Evolutionary conservation across 2,113 vertebrate genomes (phyloP).

Genomic region (Sturnus vulgaris): DNA sequence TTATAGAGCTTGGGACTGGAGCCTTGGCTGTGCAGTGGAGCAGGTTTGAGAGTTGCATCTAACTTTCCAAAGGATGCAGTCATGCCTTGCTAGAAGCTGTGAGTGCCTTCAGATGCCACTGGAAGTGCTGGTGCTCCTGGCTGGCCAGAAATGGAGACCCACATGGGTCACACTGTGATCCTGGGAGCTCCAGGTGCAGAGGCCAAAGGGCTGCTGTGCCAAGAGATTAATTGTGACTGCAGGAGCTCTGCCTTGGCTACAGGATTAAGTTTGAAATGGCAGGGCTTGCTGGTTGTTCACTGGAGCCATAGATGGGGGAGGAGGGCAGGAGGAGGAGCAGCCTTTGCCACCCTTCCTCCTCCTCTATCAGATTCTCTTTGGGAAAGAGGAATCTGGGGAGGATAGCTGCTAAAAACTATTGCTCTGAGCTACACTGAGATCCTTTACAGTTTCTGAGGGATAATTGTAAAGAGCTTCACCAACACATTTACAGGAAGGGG

Average conservation of each 20-base stretch:
- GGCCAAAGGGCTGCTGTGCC: neutral
- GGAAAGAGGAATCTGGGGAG: neutral
- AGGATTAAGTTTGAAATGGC: neutral
- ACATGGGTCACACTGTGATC: fast-evolving
- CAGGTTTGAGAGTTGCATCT: neutral
- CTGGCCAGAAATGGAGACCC: neutral
- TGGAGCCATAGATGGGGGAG: neutral
- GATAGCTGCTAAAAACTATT: neutral
- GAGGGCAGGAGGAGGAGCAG: neutral
- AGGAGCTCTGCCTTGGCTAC: neutral
- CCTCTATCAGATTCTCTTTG: neutral
- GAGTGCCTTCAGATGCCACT: neutral
- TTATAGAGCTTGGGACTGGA: neutral
- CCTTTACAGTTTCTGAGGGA: neutral
- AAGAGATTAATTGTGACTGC: neutral
- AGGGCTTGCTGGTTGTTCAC: neutral
- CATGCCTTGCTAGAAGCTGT: neutral
- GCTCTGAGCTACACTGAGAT: neutral
- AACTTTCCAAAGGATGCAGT: neutral
- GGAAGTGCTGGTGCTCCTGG: neutral
- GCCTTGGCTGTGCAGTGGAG: neutral
- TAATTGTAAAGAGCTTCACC: neutral
- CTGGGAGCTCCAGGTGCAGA: neutral
- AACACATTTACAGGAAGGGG: neutral
- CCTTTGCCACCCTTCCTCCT: neutral